Percentiles rank a stretch among this genome's conserved stretches.
Evolutionary conservation across 2,888 invertebrate species (phyloP).

Genomic region (Biston stratarius): DNA sequence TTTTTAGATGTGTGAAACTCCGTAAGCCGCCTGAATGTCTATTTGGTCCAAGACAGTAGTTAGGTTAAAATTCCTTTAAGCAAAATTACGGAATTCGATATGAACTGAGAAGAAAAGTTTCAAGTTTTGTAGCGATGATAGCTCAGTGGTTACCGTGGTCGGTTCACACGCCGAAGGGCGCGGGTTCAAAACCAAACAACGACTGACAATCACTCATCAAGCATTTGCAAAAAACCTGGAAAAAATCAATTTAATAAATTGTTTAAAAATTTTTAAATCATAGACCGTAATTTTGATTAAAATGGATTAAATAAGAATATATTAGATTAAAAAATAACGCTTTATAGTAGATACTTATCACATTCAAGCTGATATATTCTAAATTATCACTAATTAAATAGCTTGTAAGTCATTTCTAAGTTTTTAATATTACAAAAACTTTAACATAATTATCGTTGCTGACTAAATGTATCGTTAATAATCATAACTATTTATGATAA

Average conservation of each 20-base stretch:
- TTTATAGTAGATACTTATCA: slow-evolving; percentile 71
- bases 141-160: too few relatives aligned
- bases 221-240: too few relatives aligned
- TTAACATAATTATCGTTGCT: neutral
- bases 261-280: too few relatives aligned
- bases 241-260: too few relatives aligned
- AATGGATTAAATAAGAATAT: slow-evolving; percentile 29
- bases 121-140: too few relatives aligned
- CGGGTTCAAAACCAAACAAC: too few relatives aligned
- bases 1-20: too few relatives aligned
- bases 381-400: slow-evolving; percentile 71
- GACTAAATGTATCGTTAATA: neutral
- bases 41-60: neutral
- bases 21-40: too few relatives aligned
- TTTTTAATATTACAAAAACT: slow-evolving; percentile 7
- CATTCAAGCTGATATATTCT: slow-evolving; percentile 74
- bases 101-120: too few relatives aligned
- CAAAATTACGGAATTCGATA: slow-evolving; percentile 16
- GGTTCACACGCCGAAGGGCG: too few relatives aligned
- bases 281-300: slow-evolving; percentile 33
- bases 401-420: slow-evolving; percentile 30
- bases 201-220: too few relatives aligned
- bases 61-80: neutral
- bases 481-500: neutral
- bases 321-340: slow-evolving; percentile 65